Conservation (phyloP, 1,140 invertebrate species). For the Sinella curviseta region DNA sequence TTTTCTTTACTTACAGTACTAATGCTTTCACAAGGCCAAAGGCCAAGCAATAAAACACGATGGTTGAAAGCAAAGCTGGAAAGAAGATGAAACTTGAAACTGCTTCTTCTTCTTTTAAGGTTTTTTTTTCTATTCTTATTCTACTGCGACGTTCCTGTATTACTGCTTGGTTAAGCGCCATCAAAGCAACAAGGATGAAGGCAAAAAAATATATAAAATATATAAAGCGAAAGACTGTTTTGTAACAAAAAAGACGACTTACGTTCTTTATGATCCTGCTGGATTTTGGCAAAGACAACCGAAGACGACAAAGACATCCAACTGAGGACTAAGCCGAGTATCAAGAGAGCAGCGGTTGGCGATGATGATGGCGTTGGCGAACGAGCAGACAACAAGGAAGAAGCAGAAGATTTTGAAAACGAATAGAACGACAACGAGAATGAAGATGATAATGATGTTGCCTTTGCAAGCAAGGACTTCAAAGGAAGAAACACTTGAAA, state of each 20-base stretch:
- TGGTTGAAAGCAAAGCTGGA: background rate
- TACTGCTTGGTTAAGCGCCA: background rate
- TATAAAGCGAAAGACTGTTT: background rate
- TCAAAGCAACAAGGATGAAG: background rate
- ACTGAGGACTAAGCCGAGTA: constrained; percentile 18
- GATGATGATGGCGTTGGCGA: background rate
- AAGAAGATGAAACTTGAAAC: background rate
- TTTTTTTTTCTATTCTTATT: background rate
- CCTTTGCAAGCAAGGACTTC: background rate
- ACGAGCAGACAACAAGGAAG: background rate
- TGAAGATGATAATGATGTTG: constrained; percentile 4
- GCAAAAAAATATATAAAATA: background rate
- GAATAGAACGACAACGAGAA: background rate
- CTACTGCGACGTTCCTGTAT: background rate
- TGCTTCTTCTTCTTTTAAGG: background rate
- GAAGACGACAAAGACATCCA: constrained; percentile 26
- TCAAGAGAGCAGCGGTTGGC: background rate
- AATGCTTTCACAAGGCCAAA: background rate
- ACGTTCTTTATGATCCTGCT: constrained; percentile 25
- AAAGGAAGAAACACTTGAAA: constrained; percentile 13
- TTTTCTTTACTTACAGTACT: background rate
- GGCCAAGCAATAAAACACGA: constrained; percentile 14
- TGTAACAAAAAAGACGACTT: constrained; percentile 2
- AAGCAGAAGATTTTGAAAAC: background rate
- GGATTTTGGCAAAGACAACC: constrained; percentile 24